Conservation (phyloP, 2,797 vertebrate genomes). For the Tapera naevia region DNA sequence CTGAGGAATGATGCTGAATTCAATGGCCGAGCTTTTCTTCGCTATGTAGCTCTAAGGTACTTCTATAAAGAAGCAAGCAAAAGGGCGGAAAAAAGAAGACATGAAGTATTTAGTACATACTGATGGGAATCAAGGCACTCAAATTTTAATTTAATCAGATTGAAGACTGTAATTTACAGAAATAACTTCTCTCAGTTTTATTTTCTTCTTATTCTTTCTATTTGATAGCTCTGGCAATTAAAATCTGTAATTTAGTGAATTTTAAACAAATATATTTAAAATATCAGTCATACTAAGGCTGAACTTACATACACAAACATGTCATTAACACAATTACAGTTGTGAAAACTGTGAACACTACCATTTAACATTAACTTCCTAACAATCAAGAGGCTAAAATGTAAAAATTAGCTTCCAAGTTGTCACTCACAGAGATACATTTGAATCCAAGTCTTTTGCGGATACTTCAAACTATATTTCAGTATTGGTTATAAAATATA, state of each 20-base stretch:
- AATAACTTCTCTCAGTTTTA: neutral
- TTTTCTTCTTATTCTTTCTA: neutral
- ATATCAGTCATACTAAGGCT: neutral
- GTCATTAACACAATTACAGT: conserved; percentile 10
- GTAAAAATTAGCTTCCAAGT: neutral
- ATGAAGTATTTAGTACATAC: neutral
- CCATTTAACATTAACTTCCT: neutral
- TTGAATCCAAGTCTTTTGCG: neutral
- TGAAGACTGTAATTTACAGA: neutral
- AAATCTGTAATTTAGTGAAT: conserved; percentile 12
- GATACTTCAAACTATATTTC: neutral
- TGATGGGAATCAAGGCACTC: neutral
- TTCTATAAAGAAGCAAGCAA: neutral
- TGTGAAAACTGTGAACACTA: neutral
- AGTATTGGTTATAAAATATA: neutral
- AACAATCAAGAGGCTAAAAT: neutral
- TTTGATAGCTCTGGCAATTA: neutral
- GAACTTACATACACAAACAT: neutral
- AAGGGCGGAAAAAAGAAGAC: neutral
- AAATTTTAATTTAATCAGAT: neutral
- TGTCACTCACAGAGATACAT: neutral
- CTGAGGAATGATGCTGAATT: neutral
- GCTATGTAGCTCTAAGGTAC: neutral
- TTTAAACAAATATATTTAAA: conserved; percentile 10
- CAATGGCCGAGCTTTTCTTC: neutral